Base-by-base conservation (phyloP, 2,888 invertebrate species). In the Yponomeuta cagnagella region DNA sequence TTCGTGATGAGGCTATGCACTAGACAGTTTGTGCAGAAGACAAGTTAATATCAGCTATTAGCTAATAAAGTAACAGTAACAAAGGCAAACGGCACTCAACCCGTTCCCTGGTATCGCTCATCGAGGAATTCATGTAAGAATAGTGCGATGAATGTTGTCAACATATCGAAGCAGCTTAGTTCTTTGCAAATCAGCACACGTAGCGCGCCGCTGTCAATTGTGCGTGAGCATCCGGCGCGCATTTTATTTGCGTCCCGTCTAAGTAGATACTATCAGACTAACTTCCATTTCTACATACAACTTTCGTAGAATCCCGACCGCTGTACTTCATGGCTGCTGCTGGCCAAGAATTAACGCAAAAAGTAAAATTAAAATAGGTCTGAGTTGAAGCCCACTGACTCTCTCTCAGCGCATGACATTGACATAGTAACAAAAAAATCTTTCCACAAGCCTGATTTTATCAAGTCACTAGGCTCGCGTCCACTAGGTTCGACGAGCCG, bases 101-200 rank as follows among this genome's bases (percentile, higher is more conserved):
- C 68, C 48, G 48, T 15, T 58, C 52, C 52, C 52, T 58, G 52
- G 48, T 68, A 48, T 48, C 68, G 37, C 37, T 67, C 67, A 43
- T 67, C 65, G 68, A 68, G 48, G 69, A 69, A 63, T 69, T 33
- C 58, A 31, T 52, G 69, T 69, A 69, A 69, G n/a, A 69, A 69
- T 3, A 10, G 52, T 31, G 33, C 58, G 69, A 69, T 52, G 58
- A 69, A 69, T 37, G 58, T 30, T 69, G 58, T 52, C 58, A 58
- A 58, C 69, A 69, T 52, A 48, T 68, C 68, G 23, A 69, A 69
- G 31, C 23, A 23, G 74, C 74, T 72, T 74, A 77, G 43, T 43
- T 43, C 43, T 78, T 79, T 77, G 75, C 73, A 73, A 78, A 72
- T 71, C 80, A 72, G 70, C 72, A 75, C 80, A 80, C 80, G 79